phyloP scores from a whole-genome alignment of 1,140 invertebrate genomes.

The Brachionus sp. region DNA sequence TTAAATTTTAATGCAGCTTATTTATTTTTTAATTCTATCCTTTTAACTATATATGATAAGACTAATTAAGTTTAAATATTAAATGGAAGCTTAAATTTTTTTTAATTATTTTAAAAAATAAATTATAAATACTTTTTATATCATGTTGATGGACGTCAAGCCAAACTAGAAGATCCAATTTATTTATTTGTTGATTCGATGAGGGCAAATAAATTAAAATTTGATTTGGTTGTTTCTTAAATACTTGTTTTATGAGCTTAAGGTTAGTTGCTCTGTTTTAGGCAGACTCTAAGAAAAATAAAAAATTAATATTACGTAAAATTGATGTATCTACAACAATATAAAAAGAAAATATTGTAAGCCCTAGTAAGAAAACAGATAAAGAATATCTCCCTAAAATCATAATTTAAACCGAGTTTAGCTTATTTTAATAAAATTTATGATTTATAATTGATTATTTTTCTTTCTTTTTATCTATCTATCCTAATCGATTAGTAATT shows the following conservation, averaged over 20 bases:
- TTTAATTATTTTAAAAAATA: too few relatives aligned
- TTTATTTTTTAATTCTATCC: too few relatives aligned
- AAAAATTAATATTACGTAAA: background rate
- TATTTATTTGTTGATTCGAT: background rate
- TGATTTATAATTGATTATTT: conserved; percentile 12
- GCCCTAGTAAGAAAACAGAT: background rate
- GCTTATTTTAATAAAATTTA: background rate
- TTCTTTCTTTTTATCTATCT: background rate
- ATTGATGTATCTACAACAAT: background rate
- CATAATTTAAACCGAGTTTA: background rate
- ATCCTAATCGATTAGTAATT: conserved; percentile 3
- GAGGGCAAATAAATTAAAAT: background rate
- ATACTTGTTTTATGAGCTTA: background rate
- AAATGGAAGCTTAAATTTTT: too few relatives aligned
- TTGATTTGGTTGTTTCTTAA: background rate
- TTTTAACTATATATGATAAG: too few relatives aligned
- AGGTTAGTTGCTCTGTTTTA: background rate
- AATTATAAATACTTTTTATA: background rate
- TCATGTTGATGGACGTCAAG: background rate
- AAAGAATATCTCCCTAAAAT: background rate
- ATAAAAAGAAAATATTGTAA: background rate
- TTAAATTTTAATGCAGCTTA: too few relatives aligned
- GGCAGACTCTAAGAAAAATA: background rate
- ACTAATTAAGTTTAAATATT: too few relatives aligned
- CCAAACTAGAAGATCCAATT: background rate